phyloP scores from a whole-genome alignment of 2,888 invertebrate genomes.

The Caenorhabditis sinica region DNA sequence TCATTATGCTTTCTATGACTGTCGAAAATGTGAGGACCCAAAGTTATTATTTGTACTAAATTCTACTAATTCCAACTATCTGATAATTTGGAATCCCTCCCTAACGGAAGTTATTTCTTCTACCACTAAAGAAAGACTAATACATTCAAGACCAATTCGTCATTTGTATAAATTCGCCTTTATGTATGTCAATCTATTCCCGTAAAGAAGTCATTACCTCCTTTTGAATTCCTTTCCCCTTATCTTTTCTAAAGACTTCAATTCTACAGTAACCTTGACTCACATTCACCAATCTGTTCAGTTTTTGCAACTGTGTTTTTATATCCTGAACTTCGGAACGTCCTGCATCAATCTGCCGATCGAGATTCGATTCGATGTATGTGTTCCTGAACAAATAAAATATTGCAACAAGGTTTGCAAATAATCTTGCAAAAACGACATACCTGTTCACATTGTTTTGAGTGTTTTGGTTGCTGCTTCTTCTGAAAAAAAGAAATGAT shows the following conservation, averaged over 20 bases:
- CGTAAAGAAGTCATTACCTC: conserved; percentile 33
- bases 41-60: too few species aligned
- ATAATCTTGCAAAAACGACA: conserved; percentile 16
- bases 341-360: conserved; percentile 61
- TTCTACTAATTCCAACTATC: background rate
- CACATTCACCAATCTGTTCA: conserved; percentile 65
- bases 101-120: conserved; percentile 20
- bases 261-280: conserved; percentile 56
- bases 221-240: background rate
- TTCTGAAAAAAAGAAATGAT: conserved; percentile 44
- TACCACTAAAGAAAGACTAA: background rate
- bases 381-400: conserved; percentile 55
- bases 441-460: conserved; percentile 57
- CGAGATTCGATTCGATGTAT: conserved; percentile 38
- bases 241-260: background rate
- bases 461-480: conserved; percentile 44
- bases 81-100: background rate
- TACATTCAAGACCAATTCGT: conserved; percentile 41
- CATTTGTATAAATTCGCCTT: conserved; percentile 4
- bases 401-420: conserved; percentile 1
- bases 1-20: too few species aligned
- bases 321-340: conserved; percentile 66
- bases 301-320: conserved; percentile 58
- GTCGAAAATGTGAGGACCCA: too few species aligned
- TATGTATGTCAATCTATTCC: conserved; percentile 26